phyloP scores from a whole-genome alignment of 2,113 vertebrate genomes.

The Chaetops frenatus region DNA sequence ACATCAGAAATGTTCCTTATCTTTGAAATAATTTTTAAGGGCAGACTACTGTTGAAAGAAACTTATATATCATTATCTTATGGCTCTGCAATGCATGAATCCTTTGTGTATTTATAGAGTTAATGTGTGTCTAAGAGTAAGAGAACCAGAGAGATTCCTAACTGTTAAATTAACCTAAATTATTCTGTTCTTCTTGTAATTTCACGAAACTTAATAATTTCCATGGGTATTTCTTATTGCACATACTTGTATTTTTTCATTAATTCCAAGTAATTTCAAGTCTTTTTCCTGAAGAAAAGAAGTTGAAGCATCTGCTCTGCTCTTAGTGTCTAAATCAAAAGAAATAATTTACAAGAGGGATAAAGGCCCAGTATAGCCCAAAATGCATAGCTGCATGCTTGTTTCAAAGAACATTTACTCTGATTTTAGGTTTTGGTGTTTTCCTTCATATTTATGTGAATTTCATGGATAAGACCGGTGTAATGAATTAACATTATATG shows the following conservation, averaged over 20 bases:
- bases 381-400: neutral
- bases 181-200: neutral
- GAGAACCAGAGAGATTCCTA: neutral
- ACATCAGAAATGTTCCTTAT: neutral
- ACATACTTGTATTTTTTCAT: neutral
- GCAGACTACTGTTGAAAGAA: neutral
- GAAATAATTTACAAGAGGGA: neutral
- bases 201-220: neutral
- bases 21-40: neutral
- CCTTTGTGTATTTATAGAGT: neutral
- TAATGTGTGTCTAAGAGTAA: neutral
- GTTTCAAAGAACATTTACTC: neutral
- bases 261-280: neutral
- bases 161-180: neutral
- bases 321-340: neutral
- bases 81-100: neutral
- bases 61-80: neutral
- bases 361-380: neutral
- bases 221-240: neutral
- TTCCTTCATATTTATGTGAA: neutral
- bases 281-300: neutral
- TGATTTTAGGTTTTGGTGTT: neutral
- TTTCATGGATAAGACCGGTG: neutral
- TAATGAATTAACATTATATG: neutral
- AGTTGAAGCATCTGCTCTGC: neutral